Evolutionary conservation across 2,888 invertebrate genomes (phyloP), one percentile per base, ranked within the genome.

Genomic region (Buathra laborator): DNA sequence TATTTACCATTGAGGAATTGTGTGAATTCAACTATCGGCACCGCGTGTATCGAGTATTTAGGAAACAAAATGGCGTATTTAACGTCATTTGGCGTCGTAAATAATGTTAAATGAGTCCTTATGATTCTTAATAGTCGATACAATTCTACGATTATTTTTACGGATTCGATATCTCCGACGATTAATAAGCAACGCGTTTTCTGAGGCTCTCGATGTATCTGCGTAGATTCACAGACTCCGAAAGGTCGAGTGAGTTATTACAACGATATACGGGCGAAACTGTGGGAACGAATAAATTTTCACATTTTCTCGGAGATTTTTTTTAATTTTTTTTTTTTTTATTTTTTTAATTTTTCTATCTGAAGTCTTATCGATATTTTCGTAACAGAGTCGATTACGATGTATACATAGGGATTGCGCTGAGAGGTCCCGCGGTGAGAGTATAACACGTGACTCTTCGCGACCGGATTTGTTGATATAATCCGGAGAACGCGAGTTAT

Each of bases 251-350:
- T 53, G n/a, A 70, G 32, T 24, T 19, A 51, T n/a, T 19, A 53
- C 44, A 43, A 14, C 48, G 59, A 59, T 16, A 59, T 16, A 53
- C 71, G 16, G 12, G 37, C 74, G 79, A 9, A 79, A 70, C 66
- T 79, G 83, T 79, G 79, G 75, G 79, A 83, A 83, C 62, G 48
- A 51, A 12, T 29, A 24, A 48, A 46, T 78, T 75, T 74, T 64
- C 46, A 44, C 46, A 19, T 62, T 64, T 64, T 79, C 14, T 48
- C 29, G 1, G 9, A 10, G 48, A 2, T 24, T 19, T 67, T 48
- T 24, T 62, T 2, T 46, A 1, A 44, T 46, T 62, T 24, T 19
- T 67, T 48, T 24, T 62, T 2, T 46, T 3, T 59, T 46, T 62
- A 5, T 46, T 3, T 59, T 46, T 59, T n/a, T n/a, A n/a, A 48